Evolutionary conservation across 2,888 invertebrate species (phyloP), one percentile per base, ranked within the genome.

Genomic region (Cosmorhoe ocellata): DNA sequence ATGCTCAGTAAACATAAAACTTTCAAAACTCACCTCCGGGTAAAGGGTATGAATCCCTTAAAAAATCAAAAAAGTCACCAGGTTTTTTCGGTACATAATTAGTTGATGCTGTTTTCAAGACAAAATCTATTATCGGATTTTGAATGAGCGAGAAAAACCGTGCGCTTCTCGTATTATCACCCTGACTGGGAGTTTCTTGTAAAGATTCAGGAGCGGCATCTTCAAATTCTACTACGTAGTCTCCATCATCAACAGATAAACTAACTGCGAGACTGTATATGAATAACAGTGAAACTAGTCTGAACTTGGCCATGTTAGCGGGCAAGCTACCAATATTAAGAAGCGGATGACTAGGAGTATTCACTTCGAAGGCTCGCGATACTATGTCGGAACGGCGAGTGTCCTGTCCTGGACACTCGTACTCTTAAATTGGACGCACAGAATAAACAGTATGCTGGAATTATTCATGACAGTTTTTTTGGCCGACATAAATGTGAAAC

Each of bases 41-140:
- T 37, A 85, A 64, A 24, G 79, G 74, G 49, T 77, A 86, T 0
- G 74, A 66, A 54, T 88, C 87, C 55, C 79, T 66, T 8, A 87
- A 55, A 41, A 84, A 79, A 45, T 76, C 76, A 56, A 86, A 86
- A 9, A 78, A 56, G 43, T 83, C 79, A 6, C 60, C 64, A 5
- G 60, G 34, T 10, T 65, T 55, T 26, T 69, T 63, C 1, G 70
- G 61, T 3, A 52, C 56, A 26, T 75, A 71, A 14, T 66, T 59
- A 2, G 55, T 54, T 1, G 74, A 70, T 1, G 71, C 69, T 0
- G 71, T 69, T 48, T 78, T 58, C 31, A 77, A 36, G 28, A 85
- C 56, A 9, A 73, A 59, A 14, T 83, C 71, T 4, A 82, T 60
- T 18, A 81, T 58, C 1, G 75, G 71, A 46, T 64, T 75, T 33